Evolutionary conservation across 2,888 invertebrate genomes (phyloP), one percentile per base, ranked within the genome.

Genomic region (Scaptomyza flava): DNA sequence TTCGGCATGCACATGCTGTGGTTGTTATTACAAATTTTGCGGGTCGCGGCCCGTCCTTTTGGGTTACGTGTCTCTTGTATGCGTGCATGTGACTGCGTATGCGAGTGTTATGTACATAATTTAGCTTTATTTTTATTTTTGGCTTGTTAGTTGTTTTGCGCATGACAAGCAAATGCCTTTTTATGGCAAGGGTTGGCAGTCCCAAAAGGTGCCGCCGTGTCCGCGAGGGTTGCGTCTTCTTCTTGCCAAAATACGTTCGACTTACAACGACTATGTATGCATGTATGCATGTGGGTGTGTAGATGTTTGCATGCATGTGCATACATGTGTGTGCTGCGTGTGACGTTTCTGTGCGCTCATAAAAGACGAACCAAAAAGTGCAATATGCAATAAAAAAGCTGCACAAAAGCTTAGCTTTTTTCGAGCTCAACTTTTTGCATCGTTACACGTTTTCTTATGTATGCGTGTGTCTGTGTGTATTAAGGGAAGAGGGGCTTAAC

Each of bases 181-280:
- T 71, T 72, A 70, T 63, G 72, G 82, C 82, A 87, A 87, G 88
- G 86, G 88, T 87, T 87, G 86, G 65, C 87, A 79, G 65, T 43
- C 52, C 43, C n/a, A 17, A 71, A 65, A 77, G 57, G 51, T 71
- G 64, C 53, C 38, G 59, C 58, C 38, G 66, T 53, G 72, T 66
- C 66, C 64, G 58, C 63, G 78, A 72, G 74, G 74, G 74, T 77
- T 75, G 78, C 66, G 30, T 38, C 60, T 56, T 48, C 41, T 17
- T 43, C 33, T 51, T 61, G 59, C 53, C 48, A 63, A 63, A 56
- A 57, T 70, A 63, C 72, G 64, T 75, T 56, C 41, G 34, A 63
- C 59, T 60, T 64, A 23, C 43, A 66, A 41, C 9, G 7, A 17
- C 9, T 38, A n/a, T 45, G n/a, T 38, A 11, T 31, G 12, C 8